Conservation (phyloP, 2,113 vertebrate species). For the Cairina moschata region DNA sequence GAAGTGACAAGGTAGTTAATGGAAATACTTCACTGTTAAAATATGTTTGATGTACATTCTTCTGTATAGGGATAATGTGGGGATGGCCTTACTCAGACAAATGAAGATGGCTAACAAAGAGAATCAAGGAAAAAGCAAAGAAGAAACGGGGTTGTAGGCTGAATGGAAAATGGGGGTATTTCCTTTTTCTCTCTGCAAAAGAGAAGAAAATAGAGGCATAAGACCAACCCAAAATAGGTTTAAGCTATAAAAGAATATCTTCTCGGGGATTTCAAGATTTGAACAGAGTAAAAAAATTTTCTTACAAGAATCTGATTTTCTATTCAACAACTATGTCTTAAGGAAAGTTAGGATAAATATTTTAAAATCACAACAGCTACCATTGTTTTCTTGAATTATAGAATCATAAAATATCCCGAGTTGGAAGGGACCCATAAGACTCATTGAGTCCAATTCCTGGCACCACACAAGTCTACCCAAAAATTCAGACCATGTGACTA, state of each 20-base stretch:
- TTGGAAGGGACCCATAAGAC: too few species aligned
- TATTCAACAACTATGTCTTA: not conserved
- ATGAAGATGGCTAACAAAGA: not conserved
- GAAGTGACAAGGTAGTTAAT: not conserved
- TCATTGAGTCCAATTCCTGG: too few species aligned
- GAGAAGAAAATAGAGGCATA: not conserved
- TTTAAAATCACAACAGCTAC: not conserved
- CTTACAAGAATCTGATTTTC: not conserved
- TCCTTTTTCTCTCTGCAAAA: not conserved
- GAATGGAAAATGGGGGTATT: not conserved
- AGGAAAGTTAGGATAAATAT: not conserved
- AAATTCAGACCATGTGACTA: too few species aligned
- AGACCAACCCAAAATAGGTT: not conserved
- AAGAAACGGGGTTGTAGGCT: not conserved
- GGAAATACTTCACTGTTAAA: not conserved
- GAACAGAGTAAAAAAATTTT: not conserved
- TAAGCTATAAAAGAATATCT: not conserved
- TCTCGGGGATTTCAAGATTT: not conserved
- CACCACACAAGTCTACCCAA: too few species aligned
- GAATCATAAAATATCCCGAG: too few species aligned
- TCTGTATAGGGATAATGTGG: not conserved
- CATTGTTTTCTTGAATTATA: not conserved
- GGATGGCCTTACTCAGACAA: accelerated
- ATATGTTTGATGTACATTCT: not conserved
- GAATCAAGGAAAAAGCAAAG: not conserved